Evolutionary conservation across 2,113 vertebrate species (phyloP).

Genomic region (Notothenia rossii): DNA sequence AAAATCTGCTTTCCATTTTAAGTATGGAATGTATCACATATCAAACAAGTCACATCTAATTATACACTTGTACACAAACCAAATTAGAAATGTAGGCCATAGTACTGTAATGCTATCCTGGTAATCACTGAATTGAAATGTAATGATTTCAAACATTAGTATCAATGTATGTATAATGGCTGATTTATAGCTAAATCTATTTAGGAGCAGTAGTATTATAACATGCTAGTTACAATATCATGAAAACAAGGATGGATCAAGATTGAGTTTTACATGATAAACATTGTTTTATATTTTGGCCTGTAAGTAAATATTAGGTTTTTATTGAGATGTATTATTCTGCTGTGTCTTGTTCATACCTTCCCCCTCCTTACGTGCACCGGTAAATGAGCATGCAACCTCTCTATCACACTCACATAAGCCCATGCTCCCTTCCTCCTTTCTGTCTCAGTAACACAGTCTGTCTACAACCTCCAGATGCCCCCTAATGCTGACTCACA

Average conservation of each 20-base stretch:
- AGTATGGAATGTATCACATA: background rate
- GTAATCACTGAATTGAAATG: conserved; percentile 30
- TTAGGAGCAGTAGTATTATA: background rate
- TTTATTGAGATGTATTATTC: background rate
- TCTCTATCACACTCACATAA: conserved; percentile 3
- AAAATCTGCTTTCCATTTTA: background rate
- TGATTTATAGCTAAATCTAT: background rate
- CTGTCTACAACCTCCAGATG: conserved; percentile 58
- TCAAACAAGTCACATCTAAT: background rate
- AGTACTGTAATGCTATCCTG: background rate
- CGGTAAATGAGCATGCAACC: background rate
- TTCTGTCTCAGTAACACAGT: conserved; percentile 15
- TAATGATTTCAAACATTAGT: conserved; percentile 6
- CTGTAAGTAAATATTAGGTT: background rate
- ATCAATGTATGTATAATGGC: background rate
- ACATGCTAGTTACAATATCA: background rate
- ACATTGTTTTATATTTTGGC: background rate
- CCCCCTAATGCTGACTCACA: conserved; percentile 59
- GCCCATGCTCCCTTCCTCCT: background rate
- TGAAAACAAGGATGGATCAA: background rate
- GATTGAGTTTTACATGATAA: background rate
- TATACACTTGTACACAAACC: background rate
- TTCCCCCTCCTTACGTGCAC: background rate
- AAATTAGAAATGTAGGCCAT: background rate
- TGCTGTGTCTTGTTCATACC: background rate